These are phyloP conservation scores for Chinchilla lanigera DNA, from an alignment of 2,113 vertebrate species.

Conservation along the genomic window DNA sequence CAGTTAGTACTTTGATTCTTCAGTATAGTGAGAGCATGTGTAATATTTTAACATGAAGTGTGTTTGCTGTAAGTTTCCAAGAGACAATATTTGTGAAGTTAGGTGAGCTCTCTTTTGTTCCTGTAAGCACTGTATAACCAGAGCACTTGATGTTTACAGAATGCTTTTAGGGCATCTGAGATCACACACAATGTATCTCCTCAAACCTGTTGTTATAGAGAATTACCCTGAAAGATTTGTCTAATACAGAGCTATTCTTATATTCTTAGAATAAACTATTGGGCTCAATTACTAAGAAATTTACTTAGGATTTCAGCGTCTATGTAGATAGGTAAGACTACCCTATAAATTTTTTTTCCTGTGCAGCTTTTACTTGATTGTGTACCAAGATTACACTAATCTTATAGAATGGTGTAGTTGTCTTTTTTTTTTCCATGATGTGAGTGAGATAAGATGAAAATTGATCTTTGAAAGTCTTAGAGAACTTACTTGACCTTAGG, in stretches of 20 bases:
- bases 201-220: background rate
- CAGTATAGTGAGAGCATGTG: background rate
- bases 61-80: background rate
- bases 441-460: background rate
- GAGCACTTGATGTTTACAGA: background rate
- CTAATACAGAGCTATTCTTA: background rate
- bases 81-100: background rate
- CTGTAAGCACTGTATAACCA: background rate
- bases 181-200: background rate
- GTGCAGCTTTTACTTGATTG: background rate
- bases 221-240: background rate
- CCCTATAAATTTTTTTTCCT: background rate
- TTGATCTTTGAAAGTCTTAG: background rate
- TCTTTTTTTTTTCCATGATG: background rate
- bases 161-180: background rate
- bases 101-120: background rate
- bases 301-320: background rate
- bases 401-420: background rate
- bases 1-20: background rate
- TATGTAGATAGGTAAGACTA: background rate
- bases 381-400: background rate
- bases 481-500: background rate
- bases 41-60: background rate
- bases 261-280: background rate
- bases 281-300: background rate